These are phyloP conservation scores for Scytalopus superciliaris DNA, from an alignment of 2,113 vertebrate genomes.

Conservation along the genomic window DNA sequence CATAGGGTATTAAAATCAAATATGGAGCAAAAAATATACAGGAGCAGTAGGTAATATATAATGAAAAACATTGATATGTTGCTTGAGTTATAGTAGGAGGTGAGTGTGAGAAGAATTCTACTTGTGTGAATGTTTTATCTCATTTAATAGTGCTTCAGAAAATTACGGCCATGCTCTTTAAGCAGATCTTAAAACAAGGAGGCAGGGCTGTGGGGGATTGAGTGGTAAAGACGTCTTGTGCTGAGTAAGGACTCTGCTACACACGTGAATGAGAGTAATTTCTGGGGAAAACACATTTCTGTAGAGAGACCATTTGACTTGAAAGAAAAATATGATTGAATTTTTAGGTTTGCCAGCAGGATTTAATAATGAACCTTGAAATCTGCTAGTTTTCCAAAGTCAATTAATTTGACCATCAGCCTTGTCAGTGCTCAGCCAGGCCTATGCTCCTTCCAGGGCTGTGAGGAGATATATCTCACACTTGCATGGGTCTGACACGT, in stretches of 20 bases:
- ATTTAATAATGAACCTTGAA: background rate
- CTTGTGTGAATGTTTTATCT: background rate
- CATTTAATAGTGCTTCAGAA: background rate
- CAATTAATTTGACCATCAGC: background rate
- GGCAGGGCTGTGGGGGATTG: background rate
- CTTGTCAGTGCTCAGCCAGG: background rate
- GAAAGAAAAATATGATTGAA: background rate
- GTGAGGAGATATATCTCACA: background rate
- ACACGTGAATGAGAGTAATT: background rate
- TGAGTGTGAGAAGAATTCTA: background rate
- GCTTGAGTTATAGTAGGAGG: background rate
- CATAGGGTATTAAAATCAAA: background rate
- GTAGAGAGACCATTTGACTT: background rate
- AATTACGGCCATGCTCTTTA: background rate
- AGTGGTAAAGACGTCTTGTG: background rate
- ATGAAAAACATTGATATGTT: background rate
- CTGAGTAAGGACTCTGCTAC: background rate
- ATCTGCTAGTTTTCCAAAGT: background rate
- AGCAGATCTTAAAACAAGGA: background rate
- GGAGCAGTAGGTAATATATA: background rate
- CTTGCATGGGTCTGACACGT: background rate
- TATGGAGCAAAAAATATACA: background rate
- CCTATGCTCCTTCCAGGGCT: background rate
- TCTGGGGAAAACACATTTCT: background rate
- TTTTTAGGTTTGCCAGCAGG: background rate